phyloP scores from a whole-genome alignment of 2,797 vertebrate genomes.

The Microhierax caerulescens region DNA sequence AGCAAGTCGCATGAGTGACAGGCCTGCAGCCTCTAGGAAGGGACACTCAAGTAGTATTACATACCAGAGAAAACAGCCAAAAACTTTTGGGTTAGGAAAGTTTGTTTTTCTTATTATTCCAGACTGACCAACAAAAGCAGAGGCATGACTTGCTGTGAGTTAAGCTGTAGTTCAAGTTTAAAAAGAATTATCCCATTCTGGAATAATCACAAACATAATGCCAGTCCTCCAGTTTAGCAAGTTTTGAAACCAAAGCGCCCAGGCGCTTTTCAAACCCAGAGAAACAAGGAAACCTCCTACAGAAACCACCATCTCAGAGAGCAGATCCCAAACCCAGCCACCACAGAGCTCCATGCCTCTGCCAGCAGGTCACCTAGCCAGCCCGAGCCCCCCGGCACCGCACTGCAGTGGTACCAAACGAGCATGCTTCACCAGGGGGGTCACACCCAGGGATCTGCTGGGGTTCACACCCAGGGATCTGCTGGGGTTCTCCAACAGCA shows the following conservation, averaged over 20 bases:
- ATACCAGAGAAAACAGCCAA: background rate
- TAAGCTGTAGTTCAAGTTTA: background rate
- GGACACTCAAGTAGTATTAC: background rate
- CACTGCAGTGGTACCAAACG: background rate
- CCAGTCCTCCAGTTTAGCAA: background rate
- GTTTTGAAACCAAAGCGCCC: background rate
- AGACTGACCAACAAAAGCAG: background rate
- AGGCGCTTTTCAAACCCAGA: background rate
- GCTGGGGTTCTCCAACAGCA: background rate
- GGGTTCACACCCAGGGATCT: background rate
- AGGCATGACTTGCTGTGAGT: background rate
- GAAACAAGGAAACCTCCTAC: background rate
- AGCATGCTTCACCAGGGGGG: background rate
- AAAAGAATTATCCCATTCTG: background rate
- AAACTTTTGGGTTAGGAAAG: background rate
- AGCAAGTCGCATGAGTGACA: background rate
- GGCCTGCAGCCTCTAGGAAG: background rate
- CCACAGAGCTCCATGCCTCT: background rate
- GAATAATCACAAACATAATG: background rate
- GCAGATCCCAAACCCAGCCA: background rate
- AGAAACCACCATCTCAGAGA: background rate
- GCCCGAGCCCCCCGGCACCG: background rate
- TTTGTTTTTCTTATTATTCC: background rate
- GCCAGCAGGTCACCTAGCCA: background rate
- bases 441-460: background rate